Percentiles rank a stretch among this genome's conserved stretches.
Conservation (phyloP, 2,888 invertebrate genomes). For the Papilio elwesi region DNA sequence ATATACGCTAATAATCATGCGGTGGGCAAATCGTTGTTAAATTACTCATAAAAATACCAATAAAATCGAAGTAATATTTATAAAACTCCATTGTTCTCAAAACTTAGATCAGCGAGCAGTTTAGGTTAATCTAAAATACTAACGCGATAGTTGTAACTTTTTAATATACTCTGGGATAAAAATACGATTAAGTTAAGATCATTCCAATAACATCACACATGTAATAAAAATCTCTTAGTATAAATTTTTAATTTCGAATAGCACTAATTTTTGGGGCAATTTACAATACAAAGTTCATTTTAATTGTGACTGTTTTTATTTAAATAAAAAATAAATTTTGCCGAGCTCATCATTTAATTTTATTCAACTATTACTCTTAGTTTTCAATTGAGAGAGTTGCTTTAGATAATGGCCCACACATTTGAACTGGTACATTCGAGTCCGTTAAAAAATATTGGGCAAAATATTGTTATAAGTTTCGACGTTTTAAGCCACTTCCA, state of each 20-base stretch:
- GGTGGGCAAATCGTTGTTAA: conserved; percentile 34
- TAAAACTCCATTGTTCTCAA: not conserved
- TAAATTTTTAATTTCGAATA: conserved; percentile 4
- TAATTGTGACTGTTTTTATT: not conserved
- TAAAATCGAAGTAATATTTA: conserved; percentile 21
- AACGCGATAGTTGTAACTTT: conserved; percentile 1
- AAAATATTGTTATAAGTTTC: too few relatives aligned
- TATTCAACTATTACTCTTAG: too few relatives aligned
- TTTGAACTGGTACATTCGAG: too few relatives aligned
- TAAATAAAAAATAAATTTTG: too few relatives aligned
- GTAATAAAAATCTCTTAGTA: not conserved
- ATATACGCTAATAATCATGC: conserved; percentile 11
- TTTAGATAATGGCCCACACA: too few relatives aligned
- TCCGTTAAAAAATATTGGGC: too few relatives aligned
- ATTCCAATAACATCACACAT: not conserved
- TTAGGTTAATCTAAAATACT: conserved; percentile 17
- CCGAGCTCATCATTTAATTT: too few relatives aligned
- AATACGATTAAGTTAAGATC: not conserved
- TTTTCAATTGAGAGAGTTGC: too few relatives aligned
- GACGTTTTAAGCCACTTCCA: too few relatives aligned
- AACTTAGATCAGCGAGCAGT: not conserved
- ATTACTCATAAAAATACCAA: conserved; percentile 27
- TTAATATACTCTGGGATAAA: not conserved
- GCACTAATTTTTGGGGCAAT: conserved; percentile 16
- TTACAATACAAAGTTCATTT: conserved; percentile 6